Evolutionary conservation across 2,888 invertebrate genomes (phyloP).

Genomic region (Leucozona laternaria): DNA sequence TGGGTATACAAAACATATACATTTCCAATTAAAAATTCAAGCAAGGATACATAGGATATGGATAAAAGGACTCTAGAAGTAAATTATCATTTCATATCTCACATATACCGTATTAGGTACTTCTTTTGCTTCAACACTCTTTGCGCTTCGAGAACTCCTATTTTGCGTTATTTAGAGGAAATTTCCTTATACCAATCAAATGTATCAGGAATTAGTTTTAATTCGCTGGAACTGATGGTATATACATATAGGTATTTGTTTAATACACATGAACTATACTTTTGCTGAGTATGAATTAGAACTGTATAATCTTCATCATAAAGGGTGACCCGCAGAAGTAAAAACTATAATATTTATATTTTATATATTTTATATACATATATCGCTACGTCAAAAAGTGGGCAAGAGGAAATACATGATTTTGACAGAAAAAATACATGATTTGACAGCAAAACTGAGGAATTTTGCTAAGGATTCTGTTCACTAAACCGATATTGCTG

Average conservation of each 20-base stretch:
- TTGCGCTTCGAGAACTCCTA: neutral
- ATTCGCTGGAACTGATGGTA: conserved; percentile 22
- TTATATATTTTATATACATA: too few species aligned
- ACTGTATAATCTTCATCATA: neutral
- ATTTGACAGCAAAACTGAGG: too few species aligned
- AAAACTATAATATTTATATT: too few species aligned
- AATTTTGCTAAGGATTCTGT: too few species aligned
- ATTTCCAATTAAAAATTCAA: conserved; percentile 74
- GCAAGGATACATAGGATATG: neutral
- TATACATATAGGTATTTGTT: conserved; percentile 35
- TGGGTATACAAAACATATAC: conserved; percentile 18
- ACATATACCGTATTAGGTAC: conserved; percentile 44
- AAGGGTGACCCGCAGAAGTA: neutral
- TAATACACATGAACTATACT: conserved; percentile 56
- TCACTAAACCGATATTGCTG: too few species aligned
- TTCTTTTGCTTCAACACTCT: conserved; percentile 17
- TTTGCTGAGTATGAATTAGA: conserved; percentile 47
- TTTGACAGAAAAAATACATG: too few species aligned
- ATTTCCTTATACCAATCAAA: conserved; percentile 38
- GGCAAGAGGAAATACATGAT: too few species aligned
- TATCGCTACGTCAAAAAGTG: too few species aligned
- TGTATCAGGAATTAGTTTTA: conserved; percentile 64
- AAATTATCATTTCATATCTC: conserved; percentile 72
- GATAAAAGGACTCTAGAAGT: conserved; percentile 37
- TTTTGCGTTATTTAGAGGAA: neutral